Conservation (phyloP, 1,140 invertebrate species). For the Dendrolimus kikuchii region DNA sequence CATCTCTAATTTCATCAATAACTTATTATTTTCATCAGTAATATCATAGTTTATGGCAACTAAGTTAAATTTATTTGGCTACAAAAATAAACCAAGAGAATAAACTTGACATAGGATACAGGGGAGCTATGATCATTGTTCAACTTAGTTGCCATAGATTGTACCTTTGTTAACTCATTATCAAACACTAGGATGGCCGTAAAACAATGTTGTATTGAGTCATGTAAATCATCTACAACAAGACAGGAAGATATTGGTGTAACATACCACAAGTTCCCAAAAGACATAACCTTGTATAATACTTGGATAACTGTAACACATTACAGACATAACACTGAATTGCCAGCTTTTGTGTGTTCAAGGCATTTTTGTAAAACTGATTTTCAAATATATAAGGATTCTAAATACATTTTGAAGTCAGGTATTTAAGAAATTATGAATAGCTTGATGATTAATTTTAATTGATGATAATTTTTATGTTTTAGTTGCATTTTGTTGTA, state of each 20-base stretch:
- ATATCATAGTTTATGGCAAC: too few species aligned
- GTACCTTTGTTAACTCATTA: not conserved
- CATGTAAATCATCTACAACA: slow-evolving; percentile 48
- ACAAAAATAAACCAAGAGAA: too few species aligned
- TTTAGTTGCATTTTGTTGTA: too few species aligned
- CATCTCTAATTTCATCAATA: too few species aligned
- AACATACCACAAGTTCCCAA: slow-evolving; percentile 59
- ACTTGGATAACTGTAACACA: slow-evolving; percentile 36
- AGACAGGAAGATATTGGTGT: slow-evolving; percentile 54
- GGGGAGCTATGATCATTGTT: too few species aligned
- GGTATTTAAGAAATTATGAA: slow-evolving; percentile 23
- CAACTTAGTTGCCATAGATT: not conserved
- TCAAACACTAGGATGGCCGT: slow-evolving; percentile 41
- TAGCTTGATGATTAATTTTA: slow-evolving; percentile 12
- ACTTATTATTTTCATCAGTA: too few species aligned
- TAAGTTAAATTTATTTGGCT: too few species aligned
- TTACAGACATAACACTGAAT: slow-evolving; percentile 20
- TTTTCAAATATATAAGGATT: slow-evolving; percentile 52
- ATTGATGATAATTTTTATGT: too few species aligned
- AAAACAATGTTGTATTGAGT: slow-evolving; percentile 53
- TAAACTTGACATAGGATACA: too few species aligned
- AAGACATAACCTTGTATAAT: slow-evolving; percentile 34
- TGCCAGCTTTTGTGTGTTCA: slow-evolving; percentile 44
- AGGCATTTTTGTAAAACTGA: slow-evolving; percentile 58
- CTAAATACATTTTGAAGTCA: slow-evolving; percentile 54